Base-by-base conservation (phyloP, 2,797 vertebrate species). In the Atherinosoma microstoma region DNA sequence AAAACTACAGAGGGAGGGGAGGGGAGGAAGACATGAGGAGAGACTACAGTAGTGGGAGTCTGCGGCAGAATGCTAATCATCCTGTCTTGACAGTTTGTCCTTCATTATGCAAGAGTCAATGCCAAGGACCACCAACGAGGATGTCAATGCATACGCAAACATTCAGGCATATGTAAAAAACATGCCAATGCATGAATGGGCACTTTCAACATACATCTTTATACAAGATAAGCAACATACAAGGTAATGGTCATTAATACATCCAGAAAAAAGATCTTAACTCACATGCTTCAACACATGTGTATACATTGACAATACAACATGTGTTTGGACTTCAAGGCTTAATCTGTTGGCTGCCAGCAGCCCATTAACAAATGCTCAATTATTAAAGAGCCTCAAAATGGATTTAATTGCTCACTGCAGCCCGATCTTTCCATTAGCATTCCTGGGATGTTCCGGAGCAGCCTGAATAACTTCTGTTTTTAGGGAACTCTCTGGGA, bases 11-110 rank as follows among this genome's bases (percentile, higher is more conserved):
- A 79, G 65, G 74, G 60, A 78, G n/a, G 75, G 85, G 78, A 73
- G 76, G 79, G 74, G 64, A 73, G 15, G 49, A 62, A 63, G 78
- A 66, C 58, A 42, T 6, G 69, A 74, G 58, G 69, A 78, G 69
- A 82, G 81, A 76, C 67, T 64, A 60, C 65, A 80, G 82, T 58
- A 76, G 79, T 66, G 86, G 84, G 81, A 83, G 85, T 89, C 84
- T 92, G 91, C 83, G 64, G 90, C 86, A 91, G 84, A 93, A 95
- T 95, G 92, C 90, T 93, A 95, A 95, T 94, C 89, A 92, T 87
- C 59, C 79, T 75, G 79, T 86, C 86, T 89, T 78, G 79, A 92
- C 85, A 42, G 83, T 91, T 92, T 92, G 93, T 93, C 94, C 93
- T 94, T 95, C 92, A 92, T 93, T 91, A 92, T 90, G 85, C 84